Evolutionary conservation across 2,113 vertebrate genomes (phyloP).

Genomic region (Hipposideros armiger): DNA sequence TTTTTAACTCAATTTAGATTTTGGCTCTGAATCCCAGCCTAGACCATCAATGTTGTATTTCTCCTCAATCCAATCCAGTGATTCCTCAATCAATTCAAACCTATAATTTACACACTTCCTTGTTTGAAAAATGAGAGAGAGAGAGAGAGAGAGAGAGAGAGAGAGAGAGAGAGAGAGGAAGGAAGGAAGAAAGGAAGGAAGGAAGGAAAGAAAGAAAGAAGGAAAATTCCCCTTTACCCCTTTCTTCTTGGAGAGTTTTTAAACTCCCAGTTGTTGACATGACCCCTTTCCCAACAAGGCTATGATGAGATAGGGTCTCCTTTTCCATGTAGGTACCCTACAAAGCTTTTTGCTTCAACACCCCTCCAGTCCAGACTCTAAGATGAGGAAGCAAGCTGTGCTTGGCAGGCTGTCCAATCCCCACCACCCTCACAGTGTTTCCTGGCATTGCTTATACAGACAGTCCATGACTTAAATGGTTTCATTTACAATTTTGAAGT

Average conservation of each 20-base stretch:
- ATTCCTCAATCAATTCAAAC: background rate
- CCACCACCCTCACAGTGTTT: background rate
- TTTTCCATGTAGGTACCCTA: too few relatives aligned
- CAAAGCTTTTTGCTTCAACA: too few relatives aligned
- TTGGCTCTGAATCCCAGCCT: background rate
- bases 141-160: background rate
- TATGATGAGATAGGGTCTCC: background rate
- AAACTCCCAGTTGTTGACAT: background rate
- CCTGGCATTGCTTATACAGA: background rate
- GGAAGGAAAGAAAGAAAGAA: background rate
- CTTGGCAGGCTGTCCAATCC: background rate
- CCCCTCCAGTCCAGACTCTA: background rate
- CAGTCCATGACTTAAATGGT: too few relatives aligned
- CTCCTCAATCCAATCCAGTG: background rate
- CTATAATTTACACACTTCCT: background rate
- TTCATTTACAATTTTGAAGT: background rate
- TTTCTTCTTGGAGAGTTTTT: too few relatives aligned
- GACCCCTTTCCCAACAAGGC: background rate
- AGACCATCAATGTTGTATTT: background rate
- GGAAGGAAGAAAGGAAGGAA: background rate
- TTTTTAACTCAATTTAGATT: background rate
- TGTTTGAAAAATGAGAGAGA: background rate
- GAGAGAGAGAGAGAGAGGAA: background rate
- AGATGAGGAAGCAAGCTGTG: background rate
- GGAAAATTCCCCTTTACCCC: background rate